phyloP scores from a whole-genome alignment of 2,113 vertebrate species.

The Nestor notabilis region DNA sequence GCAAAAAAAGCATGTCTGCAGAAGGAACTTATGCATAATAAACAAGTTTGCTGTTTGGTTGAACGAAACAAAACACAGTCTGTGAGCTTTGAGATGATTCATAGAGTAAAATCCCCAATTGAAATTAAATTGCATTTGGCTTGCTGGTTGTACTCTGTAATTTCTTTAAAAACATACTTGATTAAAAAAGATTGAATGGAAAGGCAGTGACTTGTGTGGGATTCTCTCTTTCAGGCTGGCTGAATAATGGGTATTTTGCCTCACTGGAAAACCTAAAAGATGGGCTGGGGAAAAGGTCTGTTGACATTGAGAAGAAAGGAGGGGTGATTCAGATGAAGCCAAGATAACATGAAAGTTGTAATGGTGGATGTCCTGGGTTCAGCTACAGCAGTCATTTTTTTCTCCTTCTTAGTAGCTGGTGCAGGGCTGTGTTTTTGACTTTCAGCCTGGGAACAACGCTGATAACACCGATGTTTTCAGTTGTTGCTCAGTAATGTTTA shows the following conservation, averaged over 20 bases:
- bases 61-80: background rate
- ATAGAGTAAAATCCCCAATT: background rate
- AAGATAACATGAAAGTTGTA: background rate
- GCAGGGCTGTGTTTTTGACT: too few relatives aligned
- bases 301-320: background rate
- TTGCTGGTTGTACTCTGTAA: background rate
- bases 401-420: too few relatives aligned
- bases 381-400: too few relatives aligned
- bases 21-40: background rate
- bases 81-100: background rate
- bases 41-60: background rate
- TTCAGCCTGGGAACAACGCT: too few relatives aligned
- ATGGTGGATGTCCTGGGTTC: too few relatives aligned
- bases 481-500: too few relatives aligned
- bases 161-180: background rate
- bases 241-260: background rate
- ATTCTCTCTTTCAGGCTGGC: background rate
- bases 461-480: too few relatives aligned
- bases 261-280: background rate
- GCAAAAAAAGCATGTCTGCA: background rate
- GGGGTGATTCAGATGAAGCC: background rate
- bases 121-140: background rate
- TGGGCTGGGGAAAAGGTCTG: too few relatives aligned
- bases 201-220: background rate
- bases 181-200: background rate